These are phyloP conservation scores for Helicoverpa armigera DNA, from an alignment of 1,140 invertebrate species.

Conservation along the genomic window DNA sequence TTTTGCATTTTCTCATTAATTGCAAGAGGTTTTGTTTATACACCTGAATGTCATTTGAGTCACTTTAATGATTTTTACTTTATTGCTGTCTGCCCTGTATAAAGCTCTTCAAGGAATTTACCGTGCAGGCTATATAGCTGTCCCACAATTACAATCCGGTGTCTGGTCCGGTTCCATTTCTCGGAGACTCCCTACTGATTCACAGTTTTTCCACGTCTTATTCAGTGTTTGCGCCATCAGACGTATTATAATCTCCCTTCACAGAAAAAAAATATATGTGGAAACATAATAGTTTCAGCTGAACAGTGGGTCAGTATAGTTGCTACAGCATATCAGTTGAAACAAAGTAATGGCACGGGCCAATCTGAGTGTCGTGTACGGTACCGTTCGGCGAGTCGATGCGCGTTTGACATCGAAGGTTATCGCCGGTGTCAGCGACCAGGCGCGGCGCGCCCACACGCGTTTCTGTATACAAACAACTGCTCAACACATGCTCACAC, in stretches of 20 bases:
- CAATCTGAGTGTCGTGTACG: conserved; percentile 50
- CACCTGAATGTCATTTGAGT: neutral
- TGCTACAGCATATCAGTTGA: conserved; percentile 1
- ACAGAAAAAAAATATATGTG: neutral
- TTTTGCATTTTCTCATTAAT: neutral
- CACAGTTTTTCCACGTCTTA: conserved; percentile 4
- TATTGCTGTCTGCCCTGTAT: neutral
- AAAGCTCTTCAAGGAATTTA: conserved; percentile 22
- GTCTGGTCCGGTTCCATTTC: conserved; percentile 28
- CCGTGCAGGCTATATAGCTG: conserved; percentile 13
- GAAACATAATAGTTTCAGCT: no score
- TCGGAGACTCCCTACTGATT: neutral
- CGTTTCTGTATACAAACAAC: conserved; percentile 82
- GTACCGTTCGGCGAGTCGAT: conserved; percentile 68
- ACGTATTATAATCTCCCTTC: neutral
- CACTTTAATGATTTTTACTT: neutral
- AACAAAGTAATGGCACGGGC: conserved; percentile 33
- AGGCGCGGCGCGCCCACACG: conserved; percentile 78
- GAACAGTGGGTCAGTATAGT: no score
- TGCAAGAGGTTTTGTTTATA: neutral
- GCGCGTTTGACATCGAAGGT: conserved; percentile 82
- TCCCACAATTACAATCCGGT: conserved; percentile 9
- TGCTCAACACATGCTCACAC: conserved; percentile 63
- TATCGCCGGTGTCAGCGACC: conserved; percentile 84
- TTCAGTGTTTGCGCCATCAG: neutral